Percentiles rank a stretch among this genome's conserved stretches.
Conservation (phyloP, 2,888 invertebrate genomes). For the Pyrrhia umbra region DNA sequence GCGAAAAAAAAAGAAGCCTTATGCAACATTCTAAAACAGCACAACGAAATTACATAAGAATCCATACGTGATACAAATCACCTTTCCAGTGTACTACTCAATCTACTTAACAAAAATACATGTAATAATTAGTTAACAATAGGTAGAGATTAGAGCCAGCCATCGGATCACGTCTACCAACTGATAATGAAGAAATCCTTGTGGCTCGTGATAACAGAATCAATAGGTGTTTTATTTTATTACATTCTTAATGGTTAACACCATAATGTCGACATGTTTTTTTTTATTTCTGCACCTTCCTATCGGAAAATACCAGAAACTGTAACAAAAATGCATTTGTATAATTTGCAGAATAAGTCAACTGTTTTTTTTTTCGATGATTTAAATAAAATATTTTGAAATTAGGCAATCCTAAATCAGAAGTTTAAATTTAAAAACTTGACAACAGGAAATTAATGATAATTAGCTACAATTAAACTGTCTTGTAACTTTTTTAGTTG, state of each 20-base stretch:
- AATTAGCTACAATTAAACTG: constrained; percentile 26
- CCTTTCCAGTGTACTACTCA: constrained; percentile 38
- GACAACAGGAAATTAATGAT: background rate
- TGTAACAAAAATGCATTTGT: constrained; percentile 5
- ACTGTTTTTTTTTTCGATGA: background rate
- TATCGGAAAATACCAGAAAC: background rate
- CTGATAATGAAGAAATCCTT: constrained; percentile 78
- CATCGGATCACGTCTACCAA: constrained; percentile 75
- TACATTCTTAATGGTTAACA: constrained; percentile 49
- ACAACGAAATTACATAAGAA: constrained; percentile 33
- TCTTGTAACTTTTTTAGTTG: constrained; percentile 6
- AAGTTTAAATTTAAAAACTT: background rate
- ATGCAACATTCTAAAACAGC: background rate
- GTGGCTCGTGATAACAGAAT: constrained; percentile 67
- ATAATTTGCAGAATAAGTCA: background rate
- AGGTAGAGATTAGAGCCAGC: constrained; percentile 59
- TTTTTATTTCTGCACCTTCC: constrained; percentile 19
- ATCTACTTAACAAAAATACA: constrained; percentile 51
- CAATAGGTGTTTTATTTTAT: constrained; percentile 69
- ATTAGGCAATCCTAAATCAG: background rate
- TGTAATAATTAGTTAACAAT: constrained; percentile 60
- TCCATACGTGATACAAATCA: constrained; percentile 46
- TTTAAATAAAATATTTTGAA: no score
- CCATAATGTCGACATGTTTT: constrained; percentile 48
- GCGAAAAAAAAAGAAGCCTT: background rate